Evolutionary conservation across 2,888 invertebrate species (phyloP), one percentile per base, ranked within the genome.

Genomic region (Lithophane semibrunnea): DNA sequence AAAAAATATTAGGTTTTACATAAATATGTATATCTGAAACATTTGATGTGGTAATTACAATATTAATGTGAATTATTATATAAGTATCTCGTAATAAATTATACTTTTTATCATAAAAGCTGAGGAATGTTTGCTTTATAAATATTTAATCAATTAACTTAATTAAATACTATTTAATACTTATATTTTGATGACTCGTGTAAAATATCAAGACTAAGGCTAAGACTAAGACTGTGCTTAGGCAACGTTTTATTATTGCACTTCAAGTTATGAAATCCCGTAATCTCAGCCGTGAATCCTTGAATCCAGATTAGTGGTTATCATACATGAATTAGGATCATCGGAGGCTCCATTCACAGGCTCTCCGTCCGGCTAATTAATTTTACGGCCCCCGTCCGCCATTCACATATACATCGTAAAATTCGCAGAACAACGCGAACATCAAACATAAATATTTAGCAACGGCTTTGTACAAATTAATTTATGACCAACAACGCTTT

Each of bases 301-400:
- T 89, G 87, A 84, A 44, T 49, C 7, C 52, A 79, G 77, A 78
- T 87, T 79, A 85, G 66, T 74, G 47, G 21, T 65, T 37, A 84
- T 70, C 72, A 70, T 37, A 67, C 61, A 75, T 73, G 80, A 83
- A 86, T 85, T 84, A 85, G 82, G 74, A 77, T 80, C 60, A 75
- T 81, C 79, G 52, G 79, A 82, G 79, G 81, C 76, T 88, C 73
- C 80, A 87, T 90, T 90, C 88, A 82, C 79, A 82, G 82, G 89
- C 88, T 90, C 88, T 91, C 84, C 85, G 86, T 80, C 75, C 82
- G 47, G 83, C 90, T 93, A 93, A 94, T 93, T 92, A 90, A 86
- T 92, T 93, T 93, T 92, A 93, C 88, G 86, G 86, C 86, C 81
- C 84, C 80, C 79, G 82, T 84, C 83, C 56, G 64, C 75, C 78